Evolutionary conservation across 2,797 vertebrate genomes (phyloP), one percentile per base, ranked within the genome.

Genomic region (Ctenopoma multispine): DNA sequence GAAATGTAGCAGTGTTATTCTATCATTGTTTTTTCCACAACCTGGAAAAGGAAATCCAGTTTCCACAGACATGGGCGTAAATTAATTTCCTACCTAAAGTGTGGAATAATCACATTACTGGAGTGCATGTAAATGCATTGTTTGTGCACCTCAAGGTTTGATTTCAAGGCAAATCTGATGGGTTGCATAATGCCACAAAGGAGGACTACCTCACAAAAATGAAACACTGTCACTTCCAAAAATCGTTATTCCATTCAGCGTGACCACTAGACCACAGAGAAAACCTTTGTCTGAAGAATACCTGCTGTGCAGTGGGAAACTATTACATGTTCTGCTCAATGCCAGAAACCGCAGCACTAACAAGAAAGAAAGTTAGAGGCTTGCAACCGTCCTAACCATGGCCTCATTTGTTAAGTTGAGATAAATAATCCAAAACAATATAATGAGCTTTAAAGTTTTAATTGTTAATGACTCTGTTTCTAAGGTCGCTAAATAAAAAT

Each of bases 71-170:
- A 81, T 41, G 31, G 23, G 10, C 1, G 21, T 65, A 59, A 68
- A 73, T 77, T 60, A 15, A 84, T 74, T 77, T 71, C 69, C 29
- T 64, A 56, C 59, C 65, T 29, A 29, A 43, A 75, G 63, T 75
- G 56, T 47, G 27, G 15, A 59, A 80, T 86, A 83, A 84, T 84
- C 79, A 50, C 57, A 62, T 81, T 66, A 70, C 36, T 2, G 14
- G 23, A 38, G 23, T 48, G 43, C 49, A 55, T 77, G 68, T 66
- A 50, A 71, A 71, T 54, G 0, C 38, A 75, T 44, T 44, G 34
- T 74, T 69, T 69, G 70, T 60, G 54, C 14, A 58, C 48, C 51
- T 68, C 20, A 41, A 46, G 56, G 66, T 71, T 54, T 54, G 56
- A 75, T 78, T 78, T 82, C 58, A 34, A 48, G 36, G 59, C 15